Evolutionary conservation across 2,888 invertebrate genomes (phyloP).

Genomic region (Lagria hirta): DNA sequence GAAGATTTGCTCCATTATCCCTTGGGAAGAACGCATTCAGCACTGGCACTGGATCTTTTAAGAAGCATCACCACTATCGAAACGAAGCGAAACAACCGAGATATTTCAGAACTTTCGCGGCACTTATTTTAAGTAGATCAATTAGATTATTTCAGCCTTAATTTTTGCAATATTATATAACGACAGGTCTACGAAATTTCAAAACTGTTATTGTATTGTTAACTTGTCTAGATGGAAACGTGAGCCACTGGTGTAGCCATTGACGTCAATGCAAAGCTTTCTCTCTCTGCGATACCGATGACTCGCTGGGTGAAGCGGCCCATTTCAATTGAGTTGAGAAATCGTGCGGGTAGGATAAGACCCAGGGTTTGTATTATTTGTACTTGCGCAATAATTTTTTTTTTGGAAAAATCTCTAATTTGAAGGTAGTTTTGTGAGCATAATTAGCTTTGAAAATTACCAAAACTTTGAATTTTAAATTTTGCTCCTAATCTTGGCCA

Average conservation of each 20-base stretch:
- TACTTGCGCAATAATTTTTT: too few species aligned
- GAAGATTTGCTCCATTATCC: slow-evolving; percentile 21
- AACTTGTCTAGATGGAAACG: slow-evolving; percentile 24
- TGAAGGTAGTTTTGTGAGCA: too few species aligned
- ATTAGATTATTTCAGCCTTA: background rate
- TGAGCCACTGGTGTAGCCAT: slow-evolving; percentile 43
- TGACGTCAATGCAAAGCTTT: slow-evolving; percentile 45
- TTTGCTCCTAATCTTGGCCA: too few species aligned
- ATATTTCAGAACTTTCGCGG: slow-evolving; percentile 2
- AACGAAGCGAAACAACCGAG: slow-evolving; percentile 6
- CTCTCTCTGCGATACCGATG: slow-evolving; percentile 26
- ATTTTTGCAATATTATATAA: background rate
- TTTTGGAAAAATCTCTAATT: too few species aligned
- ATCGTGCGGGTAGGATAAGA: too few species aligned
- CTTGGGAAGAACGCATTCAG: slow-evolving; percentile 5
- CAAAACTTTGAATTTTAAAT: too few species aligned
- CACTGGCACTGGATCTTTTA: slow-evolving; percentile 6
- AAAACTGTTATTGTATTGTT: slow-evolving; percentile 8
- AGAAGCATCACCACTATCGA: slow-evolving; percentile 12
- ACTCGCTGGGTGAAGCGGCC: slow-evolving; percentile 23
- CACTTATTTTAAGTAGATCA: background rate
- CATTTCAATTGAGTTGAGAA: too few species aligned
- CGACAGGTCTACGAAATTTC: slow-evolving; percentile 1
- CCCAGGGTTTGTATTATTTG: too few species aligned
- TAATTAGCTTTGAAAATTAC: too few species aligned